Percentiles rank a stretch among this genome's conserved stretches.
Evolutionary conservation across 2,888 invertebrate genomes (phyloP).

Genomic region (Palloptera scutellata): DNA sequence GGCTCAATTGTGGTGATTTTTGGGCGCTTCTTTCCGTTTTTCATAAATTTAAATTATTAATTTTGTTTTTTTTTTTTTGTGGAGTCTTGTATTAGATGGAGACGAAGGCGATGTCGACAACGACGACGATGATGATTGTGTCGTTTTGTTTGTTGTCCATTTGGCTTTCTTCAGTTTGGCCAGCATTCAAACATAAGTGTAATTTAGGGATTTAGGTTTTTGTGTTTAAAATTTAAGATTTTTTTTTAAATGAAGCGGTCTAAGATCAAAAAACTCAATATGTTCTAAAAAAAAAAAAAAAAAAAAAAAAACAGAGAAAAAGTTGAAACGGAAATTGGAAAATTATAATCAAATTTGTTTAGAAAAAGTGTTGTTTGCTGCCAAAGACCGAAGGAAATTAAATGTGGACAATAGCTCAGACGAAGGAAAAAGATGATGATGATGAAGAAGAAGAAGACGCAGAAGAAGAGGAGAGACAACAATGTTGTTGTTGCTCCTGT

Average conservation of each 20-base stretch:
- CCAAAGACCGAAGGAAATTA: slow-evolving; percentile 2
- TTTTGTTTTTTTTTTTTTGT: slow-evolving; percentile 39
- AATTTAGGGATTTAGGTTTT: slow-evolving; percentile 31
- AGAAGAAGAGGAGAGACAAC: neutral
- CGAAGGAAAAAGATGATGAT: neutral
- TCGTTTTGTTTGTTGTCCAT: slow-evolving; percentile 43
- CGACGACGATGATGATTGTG: slow-evolving; percentile 54
- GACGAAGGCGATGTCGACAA: slow-evolving; percentile 13
- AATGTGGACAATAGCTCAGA: neutral
- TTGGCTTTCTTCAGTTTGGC: slow-evolving; percentile 10
- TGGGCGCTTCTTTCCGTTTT: slow-evolving; percentile 62
- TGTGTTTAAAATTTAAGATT: neutral
- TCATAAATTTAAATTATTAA: slow-evolving; percentile 62
- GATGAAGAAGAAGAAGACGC: too few relatives aligned
- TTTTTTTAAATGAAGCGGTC: slow-evolving; percentile 29
- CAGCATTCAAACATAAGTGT: neutral
- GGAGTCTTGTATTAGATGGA: too few relatives aligned
- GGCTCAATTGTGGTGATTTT: slow-evolving; percentile 47
- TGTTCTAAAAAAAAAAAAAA: neutral
- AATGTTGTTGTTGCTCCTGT: slow-evolving; percentile 3
- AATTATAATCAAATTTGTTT: slow-evolving; percentile 43
- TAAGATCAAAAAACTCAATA: slow-evolving; percentile 35
- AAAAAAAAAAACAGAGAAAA: slow-evolving; percentile 22
- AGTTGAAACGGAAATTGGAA: slow-evolving; percentile 47
- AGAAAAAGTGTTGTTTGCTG: neutral